Evolutionary conservation across 2,888 invertebrate genomes (phyloP).

Genomic region (Desoria tigrina): DNA sequence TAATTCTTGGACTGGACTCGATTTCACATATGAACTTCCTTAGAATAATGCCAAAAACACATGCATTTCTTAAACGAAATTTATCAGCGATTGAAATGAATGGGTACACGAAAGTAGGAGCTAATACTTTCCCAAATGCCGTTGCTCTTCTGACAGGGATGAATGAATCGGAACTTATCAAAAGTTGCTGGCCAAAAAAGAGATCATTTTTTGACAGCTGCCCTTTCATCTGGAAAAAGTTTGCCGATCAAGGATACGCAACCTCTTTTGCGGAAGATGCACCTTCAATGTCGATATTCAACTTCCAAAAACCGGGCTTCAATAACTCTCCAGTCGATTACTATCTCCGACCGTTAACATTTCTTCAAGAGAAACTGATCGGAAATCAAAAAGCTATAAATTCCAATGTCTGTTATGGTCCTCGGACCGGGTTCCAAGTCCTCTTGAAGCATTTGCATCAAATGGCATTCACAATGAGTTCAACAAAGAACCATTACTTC

Average conservation of each 20-base stretch:
- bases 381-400: slow-evolving; percentile 68
- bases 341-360: slow-evolving; percentile 73
- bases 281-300: slow-evolving; percentile 75
- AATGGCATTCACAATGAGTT: slow-evolving; percentile 63
- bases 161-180: slow-evolving; percentile 55
- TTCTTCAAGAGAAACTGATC: slow-evolving; percentile 65
- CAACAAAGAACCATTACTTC: slow-evolving; percentile 67
- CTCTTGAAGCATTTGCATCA: slow-evolving; percentile 71
- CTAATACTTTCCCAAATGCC: slow-evolving; percentile 82
- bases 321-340: slow-evolving; percentile 78
- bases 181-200: slow-evolving; percentile 65
- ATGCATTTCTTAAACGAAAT: slow-evolving; percentile 63
- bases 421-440: slow-evolving; percentile 69
- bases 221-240: slow-evolving; percentile 81
- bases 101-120: slow-evolving; percentile 87
- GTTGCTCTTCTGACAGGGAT: slow-evolving; percentile 77
- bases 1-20: slow-evolving; percentile 81
- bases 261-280: slow-evolving; percentile 83
- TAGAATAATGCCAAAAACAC: slow-evolving; percentile 60
- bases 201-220: slow-evolving; percentile 72
- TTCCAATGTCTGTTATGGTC: slow-evolving; percentile 64
- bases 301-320: slow-evolving; percentile 76
- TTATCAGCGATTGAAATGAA: slow-evolving; percentile 73
- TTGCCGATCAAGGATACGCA: slow-evolving; percentile 68
- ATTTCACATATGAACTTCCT: slow-evolving; percentile 82